A percentile compares a stretch with the other conserved stretches of the same genome.
These are phyloP conservation scores for Toxotes jaculatrix DNA, from an alignment of 2,113 vertebrate genomes.

Conservation along the genomic window DNA sequence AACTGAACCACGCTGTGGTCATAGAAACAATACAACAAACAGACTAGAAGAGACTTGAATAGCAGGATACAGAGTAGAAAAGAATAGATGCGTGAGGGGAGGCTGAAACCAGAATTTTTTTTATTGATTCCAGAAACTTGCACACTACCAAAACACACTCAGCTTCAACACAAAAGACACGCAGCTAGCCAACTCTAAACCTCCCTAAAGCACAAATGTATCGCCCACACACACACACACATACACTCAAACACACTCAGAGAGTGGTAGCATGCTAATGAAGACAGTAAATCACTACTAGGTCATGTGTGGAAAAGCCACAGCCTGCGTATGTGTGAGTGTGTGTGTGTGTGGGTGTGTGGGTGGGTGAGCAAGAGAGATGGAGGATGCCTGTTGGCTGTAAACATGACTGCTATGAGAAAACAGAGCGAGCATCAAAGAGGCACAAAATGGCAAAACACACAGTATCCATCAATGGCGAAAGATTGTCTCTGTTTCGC, in stretches of 20 bases:
- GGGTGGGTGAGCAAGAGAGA: conserved; percentile 58
- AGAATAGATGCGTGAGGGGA: conserved; percentile 37
- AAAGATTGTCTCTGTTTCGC: neutral
- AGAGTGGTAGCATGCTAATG: conserved; percentile 77
- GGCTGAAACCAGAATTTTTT: conserved; percentile 21
- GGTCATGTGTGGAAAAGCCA: conserved; percentile 83
- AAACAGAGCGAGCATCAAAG: conserved; percentile 46
- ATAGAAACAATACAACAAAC: conserved; percentile 61
- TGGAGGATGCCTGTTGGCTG: conserved; percentile 76
- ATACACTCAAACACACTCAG: conserved; percentile 49
- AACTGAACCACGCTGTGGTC: conserved; percentile 68
- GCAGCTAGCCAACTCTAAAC: conserved; percentile 60
- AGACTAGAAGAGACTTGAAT: conserved; percentile 35
- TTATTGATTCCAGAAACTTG: conserved; percentile 56
- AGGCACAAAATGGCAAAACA: conserved; percentile 39
- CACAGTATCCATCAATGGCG: conserved; percentile 2
- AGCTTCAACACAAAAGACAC: conserved; percentile 69
- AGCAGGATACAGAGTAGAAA: conserved; percentile 37
- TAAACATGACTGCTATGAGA: conserved; percentile 61
- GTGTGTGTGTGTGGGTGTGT: conserved; percentile 47
- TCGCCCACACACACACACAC: conserved; percentile 46
- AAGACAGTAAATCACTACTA: conserved; percentile 85
- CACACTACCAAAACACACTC: conserved; percentile 43
- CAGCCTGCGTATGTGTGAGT: conserved; percentile 38
- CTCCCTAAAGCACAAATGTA: conserved; percentile 69